Evolutionary conservation across 2,888 invertebrate species (phyloP).

Genomic region (Trileptium ribeirensis): DNA sequence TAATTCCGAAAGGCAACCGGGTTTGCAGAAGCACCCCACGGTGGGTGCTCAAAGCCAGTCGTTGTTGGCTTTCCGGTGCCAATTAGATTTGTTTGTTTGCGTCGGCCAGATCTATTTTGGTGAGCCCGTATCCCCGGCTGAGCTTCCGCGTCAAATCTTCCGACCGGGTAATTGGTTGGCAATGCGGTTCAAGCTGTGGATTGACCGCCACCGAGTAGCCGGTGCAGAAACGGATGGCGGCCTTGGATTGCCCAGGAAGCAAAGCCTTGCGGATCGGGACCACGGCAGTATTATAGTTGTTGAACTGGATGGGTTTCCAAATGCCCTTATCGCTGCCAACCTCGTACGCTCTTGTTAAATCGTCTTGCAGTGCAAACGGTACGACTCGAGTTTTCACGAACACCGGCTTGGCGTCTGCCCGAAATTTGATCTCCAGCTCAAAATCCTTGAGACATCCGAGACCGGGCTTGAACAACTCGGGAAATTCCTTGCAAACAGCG

Average conservation of each 20-base stretch:
- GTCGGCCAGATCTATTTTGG: not conserved
- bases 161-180: not conserved
- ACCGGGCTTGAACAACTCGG: constrained; percentile 22
- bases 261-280: not conserved
- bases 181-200: not conserved
- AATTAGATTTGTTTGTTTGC: not conserved
- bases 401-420: constrained; percentile 9
- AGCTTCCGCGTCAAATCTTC: not conserved
- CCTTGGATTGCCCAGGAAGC: not conserved
- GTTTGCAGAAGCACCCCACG: not conserved
- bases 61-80: not conserved
- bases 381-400: constrained; percentile 22
- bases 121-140: not conserved
- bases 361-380: constrained; percentile 17
- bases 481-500: constrained; percentile 23
- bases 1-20: not conserved
- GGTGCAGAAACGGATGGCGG: not conserved
- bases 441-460: constrained; percentile 26
- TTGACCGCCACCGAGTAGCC: not conserved
- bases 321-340: constrained; percentile 20
- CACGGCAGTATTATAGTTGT: not conserved
- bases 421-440: constrained; percentile 21
- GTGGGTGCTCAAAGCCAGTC: not conserved
- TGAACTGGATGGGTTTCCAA: constrained; percentile 21
- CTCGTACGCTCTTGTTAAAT: constrained; percentile 21